Conservation (phyloP, 2,113 vertebrate genomes). For the Rissa tridactyla region DNA sequence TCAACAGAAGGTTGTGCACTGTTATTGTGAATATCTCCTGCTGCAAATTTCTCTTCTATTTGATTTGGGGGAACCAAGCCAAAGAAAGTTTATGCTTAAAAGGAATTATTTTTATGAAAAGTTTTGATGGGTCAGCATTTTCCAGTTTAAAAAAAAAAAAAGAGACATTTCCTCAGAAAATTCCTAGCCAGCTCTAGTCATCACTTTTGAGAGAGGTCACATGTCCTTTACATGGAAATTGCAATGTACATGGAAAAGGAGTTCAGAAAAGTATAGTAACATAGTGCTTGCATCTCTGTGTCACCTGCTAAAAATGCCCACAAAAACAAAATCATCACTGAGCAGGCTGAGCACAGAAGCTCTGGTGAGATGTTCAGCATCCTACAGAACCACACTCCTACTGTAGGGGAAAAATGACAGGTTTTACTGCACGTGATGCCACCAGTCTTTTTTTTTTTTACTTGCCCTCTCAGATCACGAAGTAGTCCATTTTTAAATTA, state of each 20-base stretch:
- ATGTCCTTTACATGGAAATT: neutral
- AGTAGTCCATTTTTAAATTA: neutral
- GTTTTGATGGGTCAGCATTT: neutral
- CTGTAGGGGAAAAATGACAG: neutral
- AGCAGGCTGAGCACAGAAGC: neutral
- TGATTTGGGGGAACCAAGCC: neutral
- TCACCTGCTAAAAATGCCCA: neutral
- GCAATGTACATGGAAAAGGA: neutral
- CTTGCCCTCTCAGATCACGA: neutral
- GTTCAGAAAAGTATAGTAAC: neutral
- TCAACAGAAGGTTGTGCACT: neutral
- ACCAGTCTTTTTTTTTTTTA: neutral
- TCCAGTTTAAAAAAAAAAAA: neutral
- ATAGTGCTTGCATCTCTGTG: neutral
- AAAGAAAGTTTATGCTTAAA: neutral
- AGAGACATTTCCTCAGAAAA: neutral
- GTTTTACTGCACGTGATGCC: neutral
- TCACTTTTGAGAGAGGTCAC: neutral
- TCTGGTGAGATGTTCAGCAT: neutral
- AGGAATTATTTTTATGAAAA: neutral
- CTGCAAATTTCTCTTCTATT: neutral
- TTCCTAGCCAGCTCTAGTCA: neutral
- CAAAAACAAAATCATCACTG: neutral
- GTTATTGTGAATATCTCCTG: neutral
- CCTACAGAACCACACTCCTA: neutral